phyloP scores from a whole-genome alignment of 1,140 invertebrate species.

The Bombus impatiens region DNA sequence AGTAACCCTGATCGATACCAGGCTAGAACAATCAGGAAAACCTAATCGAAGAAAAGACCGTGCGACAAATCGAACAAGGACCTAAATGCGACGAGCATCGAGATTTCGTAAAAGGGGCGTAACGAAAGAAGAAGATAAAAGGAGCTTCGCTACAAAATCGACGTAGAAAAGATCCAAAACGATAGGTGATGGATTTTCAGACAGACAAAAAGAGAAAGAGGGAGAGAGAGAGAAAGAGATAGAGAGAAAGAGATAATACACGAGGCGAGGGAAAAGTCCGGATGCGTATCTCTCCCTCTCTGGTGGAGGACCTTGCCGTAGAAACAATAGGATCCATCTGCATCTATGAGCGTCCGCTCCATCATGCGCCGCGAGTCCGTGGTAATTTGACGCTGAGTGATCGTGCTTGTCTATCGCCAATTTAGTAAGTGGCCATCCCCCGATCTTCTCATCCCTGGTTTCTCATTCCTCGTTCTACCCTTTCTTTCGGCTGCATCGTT shows the following conservation, averaged over 20 bases:
- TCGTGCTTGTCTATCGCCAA: conserved; percentile 62
- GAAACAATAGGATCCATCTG: conserved; percentile 68
- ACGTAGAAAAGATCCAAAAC: background rate
- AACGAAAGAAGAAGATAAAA: background rate
- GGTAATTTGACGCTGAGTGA: conserved; percentile 55
- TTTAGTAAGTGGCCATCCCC: conserved; percentile 64
- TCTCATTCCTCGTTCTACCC: background rate
- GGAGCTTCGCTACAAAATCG: conserved; percentile 24
- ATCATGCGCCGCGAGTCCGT: conserved; percentile 42
- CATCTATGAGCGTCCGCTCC: conserved; percentile 57
- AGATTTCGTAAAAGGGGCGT: background rate
- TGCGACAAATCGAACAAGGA: background rate
- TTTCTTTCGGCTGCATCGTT: conserved; percentile 1
- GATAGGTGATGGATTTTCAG: background rate
- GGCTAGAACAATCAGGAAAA: background rate
- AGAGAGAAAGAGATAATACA: conserved; percentile 38
- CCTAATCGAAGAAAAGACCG: background rate
- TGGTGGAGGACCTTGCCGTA: conserved; percentile 45
- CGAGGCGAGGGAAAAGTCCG: conserved; percentile 42
- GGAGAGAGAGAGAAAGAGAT: background rate
- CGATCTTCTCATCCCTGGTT: conserved; percentile 14
- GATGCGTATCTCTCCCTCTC: conserved; percentile 24
- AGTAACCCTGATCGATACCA: background rate
- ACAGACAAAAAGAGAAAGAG: too few relatives aligned
- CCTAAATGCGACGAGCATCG: background rate